phyloP scores from a whole-genome alignment of 2,888 invertebrate species.

The Pseudococcus jackbeardsleyi region DNA sequence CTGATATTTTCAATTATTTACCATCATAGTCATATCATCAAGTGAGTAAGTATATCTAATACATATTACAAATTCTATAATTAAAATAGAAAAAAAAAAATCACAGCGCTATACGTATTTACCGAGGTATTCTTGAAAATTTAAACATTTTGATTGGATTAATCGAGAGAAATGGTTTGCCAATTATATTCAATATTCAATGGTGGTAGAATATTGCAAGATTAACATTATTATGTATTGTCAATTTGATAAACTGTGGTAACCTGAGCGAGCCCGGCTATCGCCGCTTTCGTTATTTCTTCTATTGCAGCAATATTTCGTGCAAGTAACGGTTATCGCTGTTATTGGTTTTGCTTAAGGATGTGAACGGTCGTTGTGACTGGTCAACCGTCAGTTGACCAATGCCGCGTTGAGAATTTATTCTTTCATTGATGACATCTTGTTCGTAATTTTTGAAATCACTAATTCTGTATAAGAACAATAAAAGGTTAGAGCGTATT shows the following conservation, averaged over 20 bases:
- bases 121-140: neutral
- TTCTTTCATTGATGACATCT: constrained; percentile 57
- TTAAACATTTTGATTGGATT: neutral
- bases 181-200: neutral
- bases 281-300: neutral
- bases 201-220: neutral
- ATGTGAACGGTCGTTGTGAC: constrained; percentile 68
- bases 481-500: neutral
- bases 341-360: constrained; percentile 60
- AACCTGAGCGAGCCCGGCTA: neutral
- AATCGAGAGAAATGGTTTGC: neutral
- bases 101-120: neutral
- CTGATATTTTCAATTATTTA: neutral
- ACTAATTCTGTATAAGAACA: constrained; percentile 8
- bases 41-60: neutral
- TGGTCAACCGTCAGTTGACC: constrained; percentile 67
- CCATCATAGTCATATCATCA: neutral
- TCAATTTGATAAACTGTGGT: neutral
- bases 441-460: constrained; percentile 58
- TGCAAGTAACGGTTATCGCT: neutral
- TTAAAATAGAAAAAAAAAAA: neutral
- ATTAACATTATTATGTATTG: neutral
- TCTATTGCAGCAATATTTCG: constrained; percentile 17
- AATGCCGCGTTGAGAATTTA: constrained; percentile 39
- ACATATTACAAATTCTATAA: neutral